Percentiles rank a stretch among this genome's conserved stretches.
Conservation (phyloP, 2,888 invertebrate species). For the Atrina japonica region DNA sequence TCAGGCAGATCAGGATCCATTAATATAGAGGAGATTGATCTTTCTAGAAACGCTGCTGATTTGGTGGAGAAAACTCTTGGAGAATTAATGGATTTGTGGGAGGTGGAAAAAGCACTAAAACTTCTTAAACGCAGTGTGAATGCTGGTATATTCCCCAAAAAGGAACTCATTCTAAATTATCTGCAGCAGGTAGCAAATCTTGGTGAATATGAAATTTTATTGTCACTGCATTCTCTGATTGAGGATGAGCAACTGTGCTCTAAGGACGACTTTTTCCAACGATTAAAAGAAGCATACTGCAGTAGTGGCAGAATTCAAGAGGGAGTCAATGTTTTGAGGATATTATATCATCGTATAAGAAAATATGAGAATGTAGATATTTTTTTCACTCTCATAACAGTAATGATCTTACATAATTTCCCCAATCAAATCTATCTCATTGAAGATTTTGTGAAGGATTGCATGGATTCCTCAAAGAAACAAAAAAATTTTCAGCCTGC, state of each 20-base stretch:
- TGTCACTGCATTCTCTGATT: not conserved
- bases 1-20: too few species aligned
- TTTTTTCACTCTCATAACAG: not conserved
- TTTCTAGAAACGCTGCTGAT: too few species aligned
- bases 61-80: not conserved
- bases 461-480: not conserved
- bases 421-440: not conserved
- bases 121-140: not conserved
- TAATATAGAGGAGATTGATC: too few species aligned
- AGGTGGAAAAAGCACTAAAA: constrained; percentile 5
- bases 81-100: constrained; percentile 2
- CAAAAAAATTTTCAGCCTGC: not conserved
- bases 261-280: not conserved
- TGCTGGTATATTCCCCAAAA: not conserved
- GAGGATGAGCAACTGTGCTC: not conserved
- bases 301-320: not conserved
- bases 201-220: not conserved
- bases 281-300: not conserved
- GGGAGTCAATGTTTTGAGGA: not conserved
- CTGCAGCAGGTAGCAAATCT: constrained; percentile 10
- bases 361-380: constrained; percentile 3
- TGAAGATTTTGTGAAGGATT: constrained; percentile 7
- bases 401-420: not conserved
- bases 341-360: constrained; percentile 7
- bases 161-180: not conserved